Conservation (phyloP, 1,140 invertebrate genomes). For the Diuraphis noxia region DNA sequence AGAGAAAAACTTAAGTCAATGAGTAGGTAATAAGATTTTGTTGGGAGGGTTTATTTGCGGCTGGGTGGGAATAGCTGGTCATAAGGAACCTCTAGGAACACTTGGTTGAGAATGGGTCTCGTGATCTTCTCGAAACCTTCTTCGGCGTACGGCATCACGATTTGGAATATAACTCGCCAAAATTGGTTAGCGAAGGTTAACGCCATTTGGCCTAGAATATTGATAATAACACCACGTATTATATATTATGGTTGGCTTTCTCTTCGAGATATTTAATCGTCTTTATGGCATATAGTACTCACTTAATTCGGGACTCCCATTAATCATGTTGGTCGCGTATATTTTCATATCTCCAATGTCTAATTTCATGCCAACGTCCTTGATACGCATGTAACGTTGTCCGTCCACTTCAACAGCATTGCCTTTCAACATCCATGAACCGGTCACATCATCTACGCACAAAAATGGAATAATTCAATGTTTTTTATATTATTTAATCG, state of each 20-base stretch:
- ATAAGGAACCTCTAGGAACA: constrained; percentile 58
- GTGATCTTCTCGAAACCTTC: constrained; percentile 58
- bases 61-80: constrained; percentile 57
- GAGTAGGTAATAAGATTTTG: not conserved
- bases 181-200: constrained; percentile 58
- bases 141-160: constrained; percentile 57
- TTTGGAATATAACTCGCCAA: constrained; percentile 58
- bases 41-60: constrained; percentile 29
- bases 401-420: constrained; percentile 56
- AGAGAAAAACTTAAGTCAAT: not conserved
- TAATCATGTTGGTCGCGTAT: constrained; percentile 57
- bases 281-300: constrained; percentile 51
- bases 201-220: constrained; percentile 57
- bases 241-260: not conserved
- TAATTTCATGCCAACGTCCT: constrained; percentile 57
- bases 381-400: constrained; percentile 57
- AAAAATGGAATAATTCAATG: constrained; percentile 7
- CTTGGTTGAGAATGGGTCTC: constrained; percentile 57
- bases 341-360: constrained; percentile 57
- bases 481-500: not conserved
- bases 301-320: constrained; percentile 58
- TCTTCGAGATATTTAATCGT: not conserved
- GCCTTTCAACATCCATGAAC: constrained; percentile 57
- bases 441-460: constrained; percentile 57
- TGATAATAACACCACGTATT: not conserved